phyloP scores from a whole-genome alignment of 2,888 invertebrate genomes.

The Endotricha flammealis region DNA sequence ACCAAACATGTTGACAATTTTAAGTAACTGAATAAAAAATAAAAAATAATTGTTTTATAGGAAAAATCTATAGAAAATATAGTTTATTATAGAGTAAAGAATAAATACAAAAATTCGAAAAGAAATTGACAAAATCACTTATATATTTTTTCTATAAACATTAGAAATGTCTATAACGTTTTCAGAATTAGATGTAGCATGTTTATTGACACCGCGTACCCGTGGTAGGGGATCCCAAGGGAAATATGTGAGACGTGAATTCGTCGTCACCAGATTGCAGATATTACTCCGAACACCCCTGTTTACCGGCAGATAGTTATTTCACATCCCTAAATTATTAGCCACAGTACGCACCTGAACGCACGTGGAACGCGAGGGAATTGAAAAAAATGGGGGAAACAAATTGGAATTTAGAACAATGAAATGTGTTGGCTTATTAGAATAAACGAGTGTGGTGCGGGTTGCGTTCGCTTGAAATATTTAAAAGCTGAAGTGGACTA shows the following conservation, averaged over 20 bases:
- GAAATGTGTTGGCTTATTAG: constrained; percentile 21
- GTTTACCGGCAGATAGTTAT: constrained; percentile 67
- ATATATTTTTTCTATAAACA: no score
- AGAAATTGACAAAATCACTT: no score
- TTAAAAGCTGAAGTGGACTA: no score
- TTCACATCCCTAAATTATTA: constrained; percentile 59
- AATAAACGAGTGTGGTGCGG: constrained; percentile 1
- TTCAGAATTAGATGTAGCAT: neutral
- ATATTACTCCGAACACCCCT: constrained; percentile 67
- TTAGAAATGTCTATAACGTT: no score
- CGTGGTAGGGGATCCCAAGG: constrained; percentile 50
- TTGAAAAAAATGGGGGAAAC: constrained; percentile 44
- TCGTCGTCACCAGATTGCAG: constrained; percentile 61
- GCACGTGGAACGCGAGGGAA: constrained; percentile 38
- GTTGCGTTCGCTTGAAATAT: neutral
- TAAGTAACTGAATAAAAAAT: no score
- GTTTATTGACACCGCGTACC: constrained; percentile 26
- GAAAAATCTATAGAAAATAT: no score
- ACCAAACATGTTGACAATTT: no score
- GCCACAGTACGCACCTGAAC: constrained; percentile 47
- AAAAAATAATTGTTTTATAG: no score
- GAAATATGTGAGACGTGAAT: constrained; percentile 62
- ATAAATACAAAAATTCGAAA: no score
- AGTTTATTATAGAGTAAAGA: no score
- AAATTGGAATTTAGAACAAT: constrained; percentile 48